A percentile compares a stretch with the other conserved stretches of the same genome.
phyloP scores from a whole-genome alignment of 2,113 vertebrate species.

The Phoenicopterus ruber region DNA sequence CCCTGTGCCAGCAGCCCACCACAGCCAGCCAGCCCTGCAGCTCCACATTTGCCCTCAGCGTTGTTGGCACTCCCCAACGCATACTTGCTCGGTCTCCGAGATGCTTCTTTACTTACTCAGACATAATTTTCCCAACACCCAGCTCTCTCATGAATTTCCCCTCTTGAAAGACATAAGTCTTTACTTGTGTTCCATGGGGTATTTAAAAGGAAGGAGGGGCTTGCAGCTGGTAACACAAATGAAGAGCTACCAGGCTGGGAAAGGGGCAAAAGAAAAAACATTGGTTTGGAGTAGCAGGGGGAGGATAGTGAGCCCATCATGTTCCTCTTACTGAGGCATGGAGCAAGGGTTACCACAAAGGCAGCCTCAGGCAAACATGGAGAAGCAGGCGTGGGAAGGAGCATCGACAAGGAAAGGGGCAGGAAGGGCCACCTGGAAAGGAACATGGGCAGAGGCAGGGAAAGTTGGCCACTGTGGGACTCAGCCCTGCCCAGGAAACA shows the following conservation, averaged over 20 bases:
- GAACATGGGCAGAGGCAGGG: background rate
- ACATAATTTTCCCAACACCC: background rate
- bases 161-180: background rate
- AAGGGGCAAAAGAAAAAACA: background rate
- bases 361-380: background rate
- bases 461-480: background rate
- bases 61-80: background rate
- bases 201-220: background rate
- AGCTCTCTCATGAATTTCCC: background rate
- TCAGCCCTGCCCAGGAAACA: background rate
- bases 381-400: background rate
- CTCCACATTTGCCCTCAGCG: background rate
- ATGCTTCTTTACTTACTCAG: background rate
- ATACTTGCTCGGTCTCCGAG: background rate
- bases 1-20: background rate
- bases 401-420: background rate
- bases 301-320: background rate
- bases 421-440: background rate
- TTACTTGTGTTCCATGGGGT: background rate
- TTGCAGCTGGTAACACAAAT: background rate
- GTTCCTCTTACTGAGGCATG: background rate
- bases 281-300: background rate
- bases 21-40: background rate
- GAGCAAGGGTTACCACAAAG: background rate
- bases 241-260: background rate